Percentiles rank a stretch among this genome's conserved stretches.
Conservation (phyloP, 2,797 vertebrate genomes). For the Channallabes apus region DNA sequence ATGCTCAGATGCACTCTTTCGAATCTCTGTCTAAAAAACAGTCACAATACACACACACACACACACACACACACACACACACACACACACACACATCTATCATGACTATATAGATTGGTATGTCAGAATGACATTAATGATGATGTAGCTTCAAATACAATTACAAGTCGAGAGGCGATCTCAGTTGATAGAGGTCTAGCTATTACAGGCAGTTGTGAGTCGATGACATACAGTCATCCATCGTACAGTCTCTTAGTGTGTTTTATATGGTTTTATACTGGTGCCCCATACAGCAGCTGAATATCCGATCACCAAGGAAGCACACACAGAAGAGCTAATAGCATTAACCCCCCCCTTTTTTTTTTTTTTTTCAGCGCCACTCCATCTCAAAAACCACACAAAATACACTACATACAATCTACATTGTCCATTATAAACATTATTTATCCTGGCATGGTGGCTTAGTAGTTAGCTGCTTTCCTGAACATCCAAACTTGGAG, state of each 20-base stretch:
- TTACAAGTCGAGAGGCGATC: neutral
- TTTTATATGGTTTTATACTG: neutral
- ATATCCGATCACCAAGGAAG: neutral
- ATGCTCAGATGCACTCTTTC: conserved; percentile 37
- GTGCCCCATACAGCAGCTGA: neutral
- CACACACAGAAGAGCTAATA: neutral
- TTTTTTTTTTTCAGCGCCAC: neutral
- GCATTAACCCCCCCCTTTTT: neutral
- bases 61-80: neutral
- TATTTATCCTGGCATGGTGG: no score
- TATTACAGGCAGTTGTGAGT: neutral
- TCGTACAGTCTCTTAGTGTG: neutral
- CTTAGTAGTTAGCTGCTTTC: no score
- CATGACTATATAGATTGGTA: no score
- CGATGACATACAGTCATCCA: neutral
- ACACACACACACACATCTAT: no score
- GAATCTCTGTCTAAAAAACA: neutral
- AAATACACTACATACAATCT: neutral
- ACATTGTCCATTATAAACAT: no score
- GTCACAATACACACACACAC: neutral
- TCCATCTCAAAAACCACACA: neutral
- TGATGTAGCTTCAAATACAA: neutral
- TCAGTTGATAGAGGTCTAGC: neutral
- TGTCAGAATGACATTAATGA: neutral
- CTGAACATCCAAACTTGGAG: no score